Evolutionary conservation across 92 coral and sea anemone species (phyloP).

Genomic region (Hydrozoanthus gracilis): DNA sequence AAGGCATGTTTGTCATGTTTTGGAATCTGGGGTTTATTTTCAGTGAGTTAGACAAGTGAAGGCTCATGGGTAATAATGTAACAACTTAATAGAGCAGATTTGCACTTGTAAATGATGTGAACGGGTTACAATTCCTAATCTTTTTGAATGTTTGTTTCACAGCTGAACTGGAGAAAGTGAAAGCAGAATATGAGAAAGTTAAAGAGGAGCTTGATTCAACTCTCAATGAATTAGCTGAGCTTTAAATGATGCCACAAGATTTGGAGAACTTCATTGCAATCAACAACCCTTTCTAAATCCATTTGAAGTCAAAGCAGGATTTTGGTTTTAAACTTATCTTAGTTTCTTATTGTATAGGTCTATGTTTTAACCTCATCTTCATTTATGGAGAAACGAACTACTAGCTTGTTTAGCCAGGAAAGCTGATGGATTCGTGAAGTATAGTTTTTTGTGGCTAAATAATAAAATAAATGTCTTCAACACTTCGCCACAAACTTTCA

Average conservation of each 20-base stretch:
- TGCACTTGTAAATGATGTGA: background rate
- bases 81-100: background rate
- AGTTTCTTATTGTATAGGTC: constrained; percentile 13
- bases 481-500: background rate
- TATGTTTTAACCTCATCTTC: constrained; percentile 9
- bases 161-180: constrained; percentile 87
- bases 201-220: constrained; percentile 90
- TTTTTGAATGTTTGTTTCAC: constrained; percentile 16
- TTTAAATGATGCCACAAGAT: constrained; percentile 61
- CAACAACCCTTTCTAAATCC: background rate
- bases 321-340: constrained; percentile 15
- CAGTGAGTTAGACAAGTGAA: background rate
- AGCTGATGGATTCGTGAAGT: background rate
- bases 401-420: background rate
- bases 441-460: constrained; percentile 11
- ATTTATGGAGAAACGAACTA: background rate
- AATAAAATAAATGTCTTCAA: constrained; percentile 3
- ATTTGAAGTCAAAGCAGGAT: background rate
- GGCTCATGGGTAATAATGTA: background rate
- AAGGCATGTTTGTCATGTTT: no score
- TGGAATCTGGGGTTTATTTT: no score
- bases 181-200: constrained; percentile 80
- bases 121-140: background rate
- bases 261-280: background rate
- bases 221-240: constrained; percentile 87